Evolutionary conservation across 2,797 vertebrate genomes (phyloP), one percentile per base, ranked within the genome.

Genomic region (Phylloscopus collybita): DNA sequence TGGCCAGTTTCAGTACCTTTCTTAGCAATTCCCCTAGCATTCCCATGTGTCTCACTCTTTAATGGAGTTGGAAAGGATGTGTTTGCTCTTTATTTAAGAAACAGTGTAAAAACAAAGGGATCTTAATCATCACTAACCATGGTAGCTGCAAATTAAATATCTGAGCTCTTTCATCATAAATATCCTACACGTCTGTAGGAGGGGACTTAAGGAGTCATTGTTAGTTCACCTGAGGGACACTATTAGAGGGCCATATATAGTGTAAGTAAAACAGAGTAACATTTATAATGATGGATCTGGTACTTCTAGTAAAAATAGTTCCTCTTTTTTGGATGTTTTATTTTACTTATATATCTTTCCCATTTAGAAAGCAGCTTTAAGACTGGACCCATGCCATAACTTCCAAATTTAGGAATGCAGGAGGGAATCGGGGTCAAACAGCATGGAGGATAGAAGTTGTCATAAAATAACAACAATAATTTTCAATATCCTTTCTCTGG

Each of bases 71-170:
- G 85, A 91, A 57, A 76, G 69, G 80, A 91, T 13, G 25, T 93
- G 81, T 93, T 95, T 96, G 90, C 72, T 30, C 50, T 94, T 90
- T 80, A 67, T 93, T 88, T 90, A 91, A 94, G 92, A 95, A 96
- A 95, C 45, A 62, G 54, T 87, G 81, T 88, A 54, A 90, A 95
- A 88, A 87, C 94, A 94, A 83, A 59, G 51, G 59, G 65, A 92
- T 94, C 92, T 96, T 96, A 95, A 96, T 92, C 86, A 97, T 83
- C 65, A 76, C 70, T 93, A 95, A 90, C 83, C 72, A 23, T 40
- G 57, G 56, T 72, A 79, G 88, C 80, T 96, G 84, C 75, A 88
- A 86, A 96, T 94, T 88, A 94, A 93, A 92, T 74, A 82, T 72
- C 80, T 62, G 85, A 91, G 81, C 65, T 74, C 79, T 90, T 88